Base-by-base conservation (phyloP, 1,140 invertebrate genomes). In the Conopomorpha cramerella region DNA sequence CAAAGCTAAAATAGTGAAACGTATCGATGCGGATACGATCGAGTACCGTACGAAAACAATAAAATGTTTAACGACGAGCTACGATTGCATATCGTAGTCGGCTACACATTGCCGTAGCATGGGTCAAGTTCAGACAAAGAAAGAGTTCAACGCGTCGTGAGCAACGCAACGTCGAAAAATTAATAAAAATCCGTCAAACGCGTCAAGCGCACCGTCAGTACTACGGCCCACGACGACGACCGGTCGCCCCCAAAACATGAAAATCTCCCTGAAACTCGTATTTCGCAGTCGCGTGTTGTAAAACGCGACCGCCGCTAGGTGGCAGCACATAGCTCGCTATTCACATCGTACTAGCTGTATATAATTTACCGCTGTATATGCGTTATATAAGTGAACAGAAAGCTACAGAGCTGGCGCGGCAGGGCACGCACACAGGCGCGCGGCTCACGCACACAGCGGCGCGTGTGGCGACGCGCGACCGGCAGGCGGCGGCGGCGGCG, bases 351-450 rank as follows among this genome's bases (percentile, higher is more conserved):
- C n/a, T n/a, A n/a, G n/a, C 43, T 49, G 59, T 73, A 72, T 64
- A 70, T 71, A 67, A 71, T 76, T 58, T 76, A 76, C 65, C 45
- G 51, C 49, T 54, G 55, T 70, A 65, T 63, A 55, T 63, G 66
- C 65, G 70, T 76, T 76, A 76, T 76, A 73, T 76, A 72, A 76
- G 64, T 56, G 64, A 76, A 76, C 67, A 72, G 67, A 76, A 76
- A 76, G 71, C 71, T 72, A 70, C 60, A 60, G 62, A 55, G 58
- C 56, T 49, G 51, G 33, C 16, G 47, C 47, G 46, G 41, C 40
- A 46, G 34, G 34, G 46, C 34, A 49, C 36, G 34, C 30, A 47
- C 7, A 45, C 41, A 41, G 42, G 45, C 34, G 43, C 34, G 31
- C 37, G 46, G 35, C 44, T 44, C 46, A 49, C 57, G 46, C 57